These are phyloP conservation scores for Euura lappo DNA, from an alignment of 1,140 invertebrate species.

Conservation along the genomic window DNA sequence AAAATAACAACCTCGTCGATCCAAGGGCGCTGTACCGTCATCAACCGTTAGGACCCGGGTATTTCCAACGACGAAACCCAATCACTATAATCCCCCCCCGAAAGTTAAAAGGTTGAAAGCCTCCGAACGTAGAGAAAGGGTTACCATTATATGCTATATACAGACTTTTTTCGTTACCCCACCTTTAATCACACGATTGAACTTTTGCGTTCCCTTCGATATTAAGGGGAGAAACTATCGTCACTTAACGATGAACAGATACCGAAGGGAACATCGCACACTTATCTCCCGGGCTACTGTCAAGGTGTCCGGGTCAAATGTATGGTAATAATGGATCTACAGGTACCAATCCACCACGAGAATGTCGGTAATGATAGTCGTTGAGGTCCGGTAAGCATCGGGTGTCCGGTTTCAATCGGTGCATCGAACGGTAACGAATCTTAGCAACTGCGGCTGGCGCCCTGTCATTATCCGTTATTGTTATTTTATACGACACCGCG, in stretches of 20 bases:
- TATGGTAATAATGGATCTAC: conserved; percentile 16
- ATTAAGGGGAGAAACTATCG: not conserved
- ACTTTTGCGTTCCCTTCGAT: not conserved
- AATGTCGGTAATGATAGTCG: conserved; percentile 47
- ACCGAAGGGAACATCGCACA: not conserved
- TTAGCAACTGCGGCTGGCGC: conserved; percentile 31
- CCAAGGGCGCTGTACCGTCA: not conserved
- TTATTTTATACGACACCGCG: conserved; percentile 23
- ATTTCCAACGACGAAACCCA: not conserved
- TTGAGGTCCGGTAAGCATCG: conserved; percentile 47
- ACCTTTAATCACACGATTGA: not conserved
- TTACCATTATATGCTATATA: not conserved
- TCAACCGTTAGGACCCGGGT: not conserved
- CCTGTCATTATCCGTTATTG: conserved; percentile 44
- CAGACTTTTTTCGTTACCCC: not conserved
- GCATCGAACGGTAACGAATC: conserved; percentile 52
- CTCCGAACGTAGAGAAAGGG: not conserved
- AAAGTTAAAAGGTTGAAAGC: not conserved
- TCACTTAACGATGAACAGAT: too few species aligned
- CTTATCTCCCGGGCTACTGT: not conserved
- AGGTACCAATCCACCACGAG: conserved; percentile 19
- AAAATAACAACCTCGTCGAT: not conserved
- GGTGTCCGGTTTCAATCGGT: conserved; percentile 51
- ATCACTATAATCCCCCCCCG: not conserved
- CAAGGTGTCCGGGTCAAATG: not conserved